A percentile compares a stretch with the other conserved stretches of the same genome.
Evolutionary conservation across 64 coral and sea anemone genomes (phyloP).

Genomic region (Stylophora pistillata): DNA sequence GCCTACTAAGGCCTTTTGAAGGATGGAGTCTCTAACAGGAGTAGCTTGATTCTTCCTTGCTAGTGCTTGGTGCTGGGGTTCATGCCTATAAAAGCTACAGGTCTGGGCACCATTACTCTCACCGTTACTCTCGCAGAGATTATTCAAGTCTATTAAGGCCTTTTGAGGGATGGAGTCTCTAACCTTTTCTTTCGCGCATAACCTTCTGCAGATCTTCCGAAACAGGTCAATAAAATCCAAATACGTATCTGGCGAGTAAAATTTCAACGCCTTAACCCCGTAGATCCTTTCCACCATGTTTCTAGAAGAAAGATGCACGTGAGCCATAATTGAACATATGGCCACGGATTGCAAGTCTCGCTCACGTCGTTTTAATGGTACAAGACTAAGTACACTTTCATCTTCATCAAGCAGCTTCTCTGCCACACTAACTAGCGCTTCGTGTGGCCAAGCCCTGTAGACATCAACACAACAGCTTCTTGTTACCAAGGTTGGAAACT

Average conservation of each 20-base stretch:
- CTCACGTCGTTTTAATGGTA: conserved; percentile 51
- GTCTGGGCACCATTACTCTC: no score
- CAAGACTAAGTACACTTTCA: conserved; percentile 43
- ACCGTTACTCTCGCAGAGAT: no score
- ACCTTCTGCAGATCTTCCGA: conserved; percentile 62
- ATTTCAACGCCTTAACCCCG: conserved; percentile 59
- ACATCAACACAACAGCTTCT: conserved; percentile 90
- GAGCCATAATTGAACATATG: conserved; percentile 91
- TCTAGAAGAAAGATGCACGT: conserved; percentile 83
- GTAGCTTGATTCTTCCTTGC: no score
- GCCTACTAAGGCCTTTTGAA: no score
- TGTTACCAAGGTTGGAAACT: conserved; percentile 73
- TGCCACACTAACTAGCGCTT: conserved; percentile 76
- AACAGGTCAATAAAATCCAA: conserved; percentile 91
- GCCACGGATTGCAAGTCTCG: conserved; percentile 49
- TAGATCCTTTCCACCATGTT: conserved; percentile 67
- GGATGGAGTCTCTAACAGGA: no score
- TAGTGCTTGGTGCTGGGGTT: no score
- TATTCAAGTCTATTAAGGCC: no score
- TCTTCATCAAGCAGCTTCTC: conserved; percentile 60
- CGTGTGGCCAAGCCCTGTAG: conserved; percentile 76
- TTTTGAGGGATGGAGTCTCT: background rate
- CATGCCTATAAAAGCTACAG: no score
- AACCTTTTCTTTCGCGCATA: conserved; percentile 89
- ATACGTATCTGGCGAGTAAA: conserved; percentile 81